Percentiles rank a stretch among this genome's conserved stretches.
Evolutionary conservation across 1,140 invertebrate species (phyloP).

Genomic region (Frieseomelitta varia): DNA sequence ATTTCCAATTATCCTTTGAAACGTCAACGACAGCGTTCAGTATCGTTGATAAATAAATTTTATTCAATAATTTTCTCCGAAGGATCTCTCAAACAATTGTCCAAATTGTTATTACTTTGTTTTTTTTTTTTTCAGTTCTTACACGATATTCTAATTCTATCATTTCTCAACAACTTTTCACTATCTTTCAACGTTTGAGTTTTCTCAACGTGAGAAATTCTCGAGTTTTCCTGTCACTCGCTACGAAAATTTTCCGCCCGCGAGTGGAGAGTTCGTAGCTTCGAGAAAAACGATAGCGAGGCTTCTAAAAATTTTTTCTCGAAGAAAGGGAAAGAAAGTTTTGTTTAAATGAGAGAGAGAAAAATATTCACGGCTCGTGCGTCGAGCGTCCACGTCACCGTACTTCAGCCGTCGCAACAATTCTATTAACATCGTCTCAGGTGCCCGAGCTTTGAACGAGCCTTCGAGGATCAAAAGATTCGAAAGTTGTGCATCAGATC

Average conservation of each 20-base stretch:
- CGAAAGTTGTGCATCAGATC: slow-evolving; percentile 53
- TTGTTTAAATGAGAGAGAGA: neutral
- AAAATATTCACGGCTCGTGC: neutral
- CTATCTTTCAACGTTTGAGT: neutral
- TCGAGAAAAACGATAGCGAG: neutral
- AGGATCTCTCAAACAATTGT: neutral
- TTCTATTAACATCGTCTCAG: slow-evolving; percentile 46
- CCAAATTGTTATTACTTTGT: neutral
- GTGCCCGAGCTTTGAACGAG: slow-evolving; percentile 36
- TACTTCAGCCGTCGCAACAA: slow-evolving; percentile 50
- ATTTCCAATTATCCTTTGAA: neutral
- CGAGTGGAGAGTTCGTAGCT: neutral
- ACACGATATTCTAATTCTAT: neutral
- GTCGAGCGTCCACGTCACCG: slow-evolving; percentile 15
- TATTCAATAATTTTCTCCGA: neutral
- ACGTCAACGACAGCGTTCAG: neutral
- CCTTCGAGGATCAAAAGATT: slow-evolving; percentile 27
- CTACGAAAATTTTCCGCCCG: neutral
- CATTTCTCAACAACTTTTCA: neutral
- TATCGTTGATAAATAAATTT: neutral
- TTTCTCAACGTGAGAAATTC: neutral
- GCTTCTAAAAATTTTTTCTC: neutral
- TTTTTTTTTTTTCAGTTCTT: no score
- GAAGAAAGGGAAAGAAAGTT: neutral
- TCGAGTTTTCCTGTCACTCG: no score